Conservation (phyloP, 2,888 invertebrate genomes). For the Cynaeus angustus region DNA sequence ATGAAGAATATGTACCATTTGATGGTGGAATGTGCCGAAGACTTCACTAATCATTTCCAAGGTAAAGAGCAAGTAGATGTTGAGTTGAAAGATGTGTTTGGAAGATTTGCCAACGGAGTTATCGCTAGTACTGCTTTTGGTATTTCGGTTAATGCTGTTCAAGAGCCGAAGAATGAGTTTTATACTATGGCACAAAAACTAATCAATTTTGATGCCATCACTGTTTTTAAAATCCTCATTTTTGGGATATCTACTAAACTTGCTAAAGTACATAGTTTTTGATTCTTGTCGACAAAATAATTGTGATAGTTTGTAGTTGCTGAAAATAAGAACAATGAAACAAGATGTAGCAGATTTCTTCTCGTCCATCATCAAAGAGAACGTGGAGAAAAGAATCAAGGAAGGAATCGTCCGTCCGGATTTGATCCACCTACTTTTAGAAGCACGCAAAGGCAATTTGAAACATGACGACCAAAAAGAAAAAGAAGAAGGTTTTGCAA, state of each 20-base stretch:
- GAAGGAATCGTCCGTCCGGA: constrained; percentile 72
- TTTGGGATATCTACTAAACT: background rate
- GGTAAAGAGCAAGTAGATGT: constrained; percentile 55
- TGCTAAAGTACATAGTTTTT: constrained; percentile 49
- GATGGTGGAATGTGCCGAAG: constrained; percentile 56
- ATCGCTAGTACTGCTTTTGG: constrained; percentile 75
- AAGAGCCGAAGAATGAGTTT: constrained; percentile 74
- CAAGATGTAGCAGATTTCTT: constrained; percentile 68
- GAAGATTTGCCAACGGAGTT: constrained; percentile 73
- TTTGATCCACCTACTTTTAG: constrained; percentile 6
- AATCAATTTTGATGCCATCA: constrained; percentile 58
- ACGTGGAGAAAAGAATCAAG: constrained; percentile 66
- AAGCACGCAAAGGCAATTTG: constrained; percentile 67
- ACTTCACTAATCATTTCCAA: constrained; percentile 51
- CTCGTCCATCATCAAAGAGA: constrained; percentile 64
- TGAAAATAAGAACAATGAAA: background rate
- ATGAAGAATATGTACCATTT: constrained; percentile 71
- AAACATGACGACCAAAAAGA: constrained; percentile 1
- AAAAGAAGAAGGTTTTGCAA: constrained; percentile 49
- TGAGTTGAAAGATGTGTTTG: constrained; percentile 71
- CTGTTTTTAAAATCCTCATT: background rate
- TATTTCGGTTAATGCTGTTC: constrained; percentile 74
- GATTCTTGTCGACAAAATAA: background rate
- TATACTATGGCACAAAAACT: constrained; percentile 72
- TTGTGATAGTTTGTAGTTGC: background rate